Evolutionary conservation across 2,113 vertebrate species (phyloP), one percentile per base, ranked within the genome.

Genomic region (Emydura subglobosa): DNA sequence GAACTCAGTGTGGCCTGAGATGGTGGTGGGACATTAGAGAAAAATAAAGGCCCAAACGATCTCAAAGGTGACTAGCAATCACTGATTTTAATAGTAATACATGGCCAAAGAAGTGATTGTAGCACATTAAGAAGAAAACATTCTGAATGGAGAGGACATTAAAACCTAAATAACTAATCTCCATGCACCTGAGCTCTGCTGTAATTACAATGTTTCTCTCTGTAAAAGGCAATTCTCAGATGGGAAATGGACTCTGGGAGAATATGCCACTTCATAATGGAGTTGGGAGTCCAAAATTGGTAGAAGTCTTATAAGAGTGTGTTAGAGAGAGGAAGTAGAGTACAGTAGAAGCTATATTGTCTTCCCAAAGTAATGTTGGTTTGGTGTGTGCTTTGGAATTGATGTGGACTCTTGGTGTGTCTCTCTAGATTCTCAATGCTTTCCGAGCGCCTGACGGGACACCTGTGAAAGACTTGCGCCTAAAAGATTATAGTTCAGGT

Each of bases 401-500:
- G 87, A 98, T 87, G 80, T 29, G 50, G 51, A 49, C 91, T 74
- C 92, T 16, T 1, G 57, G 59, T 55, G 42, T 97, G 53, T 96
- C 95, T 74, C 92, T 97, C 17, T 82, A 98, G 98, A 98, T 98
- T 87, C 98, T 98, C 95, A 97, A 97, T 0, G 98, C 98, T 65
- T 98, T 98, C 97, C 97, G 96, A 95, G 98, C 97, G 82, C 96
- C 96, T 5, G 97, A 97, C 90, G 98, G 98, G 81, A 96, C 93
- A 6, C 98, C 98, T 42, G 91, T 98, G 84, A 98, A 98, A 95
- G 97, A 98, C 94, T 92, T 98, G 98, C 91, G 98, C 78, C 95
- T 98, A 83, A 98, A 98, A 96, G 98, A 98, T 98, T 98, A 97
- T 96, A 98, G 97, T 80, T 97, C 98, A 98, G 98, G 98, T 98